Base-by-base conservation (phyloP, 1,140 invertebrate genomes). In the Trichomalopsis sarcophagae region DNA sequence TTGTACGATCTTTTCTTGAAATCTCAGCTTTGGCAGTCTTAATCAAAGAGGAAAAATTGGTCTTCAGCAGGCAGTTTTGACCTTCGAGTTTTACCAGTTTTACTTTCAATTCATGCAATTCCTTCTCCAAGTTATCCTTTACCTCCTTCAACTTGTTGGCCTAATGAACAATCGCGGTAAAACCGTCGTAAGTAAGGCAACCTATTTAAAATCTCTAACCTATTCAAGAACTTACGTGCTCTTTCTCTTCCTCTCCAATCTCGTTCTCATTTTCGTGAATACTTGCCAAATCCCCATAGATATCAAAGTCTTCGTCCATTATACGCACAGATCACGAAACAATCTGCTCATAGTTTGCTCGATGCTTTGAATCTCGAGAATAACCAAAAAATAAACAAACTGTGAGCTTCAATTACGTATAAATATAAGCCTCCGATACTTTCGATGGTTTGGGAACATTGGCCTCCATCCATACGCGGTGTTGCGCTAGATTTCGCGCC, bases 11-110 rank as follows among this genome's bases (percentile, higher is more conserved):
- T 85, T 94, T 94, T 21, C 94, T 87, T 33, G 84, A 44, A 82
- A 94, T 91, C 90, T 94, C 94, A 7, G 89, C 88, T 86, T 90
- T 92, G 0, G 94, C 94, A 30, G 94, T 94, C 87, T 92, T 92
- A 27, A 92, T 88, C 27, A 94, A 85, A 13, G 93, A 93, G 6
- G 92, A 93, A 23, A 94, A 87, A 88, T 94, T 93, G 1, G 40
- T 86, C 75, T 91, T 86, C 33, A 94, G 88, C 17, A 83, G 88
- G 73, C 88, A 75, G 17, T 92, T 91, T 1, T 85, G 33, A 62
- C 87, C 88, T 47, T 90, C 80, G 21, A 91, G 81, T 11, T 83
- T 68, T 23, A 88, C 77, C 4, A 89, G 21, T 75, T 89, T 86
- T 23, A 10, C 47, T 23, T 36, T 82, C 1, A 91, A 86, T 30